Conservation (phyloP, 2,113 vertebrate genomes). For the Indicator indicator region DNA sequence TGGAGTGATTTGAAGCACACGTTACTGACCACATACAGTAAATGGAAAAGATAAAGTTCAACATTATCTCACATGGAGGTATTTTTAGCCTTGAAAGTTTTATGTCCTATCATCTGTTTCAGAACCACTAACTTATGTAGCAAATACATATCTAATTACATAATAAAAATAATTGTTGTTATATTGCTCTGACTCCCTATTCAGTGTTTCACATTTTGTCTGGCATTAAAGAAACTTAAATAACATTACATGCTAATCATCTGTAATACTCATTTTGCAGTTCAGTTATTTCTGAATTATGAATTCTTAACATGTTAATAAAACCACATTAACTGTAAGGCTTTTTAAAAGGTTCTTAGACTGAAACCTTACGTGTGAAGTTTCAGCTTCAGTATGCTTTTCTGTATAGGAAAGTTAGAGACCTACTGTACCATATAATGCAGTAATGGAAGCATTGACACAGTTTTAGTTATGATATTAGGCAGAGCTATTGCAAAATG, state of each 20-base stretch:
- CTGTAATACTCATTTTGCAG: background rate
- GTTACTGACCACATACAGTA: rapidly evolving
- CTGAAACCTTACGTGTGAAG: background rate
- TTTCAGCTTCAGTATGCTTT: background rate
- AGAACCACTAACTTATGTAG: background rate
- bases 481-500: background rate
- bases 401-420: background rate
- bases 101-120: background rate
- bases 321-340: background rate
- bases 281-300: background rate
- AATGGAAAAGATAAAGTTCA: too few relatives aligned
- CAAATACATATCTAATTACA: rapidly evolving
- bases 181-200: background rate
- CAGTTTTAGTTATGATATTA: background rate
- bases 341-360: background rate
- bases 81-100: background rate
- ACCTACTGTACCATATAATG: background rate
- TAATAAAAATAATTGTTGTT: background rate
- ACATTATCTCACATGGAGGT: background rate
- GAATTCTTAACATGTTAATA: background rate
- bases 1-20: background rate
- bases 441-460: background rate
- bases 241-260: background rate
- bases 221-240: background rate
- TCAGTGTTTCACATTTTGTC: background rate